phyloP scores from a whole-genome alignment of 1,140 invertebrate species.

The Drosophila miranda region DNA sequence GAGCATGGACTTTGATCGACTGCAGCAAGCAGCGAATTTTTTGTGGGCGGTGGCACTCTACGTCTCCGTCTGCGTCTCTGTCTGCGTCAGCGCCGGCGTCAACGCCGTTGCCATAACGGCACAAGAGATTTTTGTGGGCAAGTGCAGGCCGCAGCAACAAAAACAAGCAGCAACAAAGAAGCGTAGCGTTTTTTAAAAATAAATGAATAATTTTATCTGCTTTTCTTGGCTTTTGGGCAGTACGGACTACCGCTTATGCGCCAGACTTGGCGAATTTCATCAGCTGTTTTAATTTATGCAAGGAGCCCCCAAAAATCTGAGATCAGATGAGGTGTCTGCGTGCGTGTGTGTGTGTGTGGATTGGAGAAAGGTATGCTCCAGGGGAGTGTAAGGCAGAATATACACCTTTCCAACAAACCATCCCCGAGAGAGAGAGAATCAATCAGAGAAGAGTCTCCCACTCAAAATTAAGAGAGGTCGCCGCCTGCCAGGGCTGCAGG shows the following conservation, averaged over 20 bases:
- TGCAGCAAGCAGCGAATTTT: conserved; percentile 5
- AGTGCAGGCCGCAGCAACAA: conserved; percentile 9
- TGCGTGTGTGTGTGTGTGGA: not conserved
- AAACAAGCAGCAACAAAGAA: conserved; percentile 23
- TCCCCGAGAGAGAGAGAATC: no score
- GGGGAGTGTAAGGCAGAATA: no score
- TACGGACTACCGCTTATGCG: conserved; percentile 58
- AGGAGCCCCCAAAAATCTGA: conserved; percentile 28
- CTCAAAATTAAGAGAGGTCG: not conserved
- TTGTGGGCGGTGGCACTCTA: conserved; percentile 52
- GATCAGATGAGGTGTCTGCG: not conserved
- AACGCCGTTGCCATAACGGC: conserved; percentile 40
- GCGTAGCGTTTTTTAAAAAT: conserved; percentile 50
- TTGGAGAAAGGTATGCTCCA: not conserved
- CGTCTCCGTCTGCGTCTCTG: no score
- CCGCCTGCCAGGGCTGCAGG: conserved; percentile 52
- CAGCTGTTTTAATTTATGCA: conserved; percentile 80
- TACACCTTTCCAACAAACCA: not conserved
- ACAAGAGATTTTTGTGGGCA: conserved; percentile 13
- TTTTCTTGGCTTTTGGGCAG: conserved; percentile 12
- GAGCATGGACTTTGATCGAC: conserved; percentile 53
- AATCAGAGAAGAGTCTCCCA: no score
- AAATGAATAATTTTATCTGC: conserved; percentile 65
- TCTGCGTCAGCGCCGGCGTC: not conserved
- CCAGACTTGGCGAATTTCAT: conserved; percentile 68